Evolutionary conservation across 2,888 invertebrate species (phyloP), one percentile per base, ranked within the genome.

Genomic region (Malacosoma neustria): DNA sequence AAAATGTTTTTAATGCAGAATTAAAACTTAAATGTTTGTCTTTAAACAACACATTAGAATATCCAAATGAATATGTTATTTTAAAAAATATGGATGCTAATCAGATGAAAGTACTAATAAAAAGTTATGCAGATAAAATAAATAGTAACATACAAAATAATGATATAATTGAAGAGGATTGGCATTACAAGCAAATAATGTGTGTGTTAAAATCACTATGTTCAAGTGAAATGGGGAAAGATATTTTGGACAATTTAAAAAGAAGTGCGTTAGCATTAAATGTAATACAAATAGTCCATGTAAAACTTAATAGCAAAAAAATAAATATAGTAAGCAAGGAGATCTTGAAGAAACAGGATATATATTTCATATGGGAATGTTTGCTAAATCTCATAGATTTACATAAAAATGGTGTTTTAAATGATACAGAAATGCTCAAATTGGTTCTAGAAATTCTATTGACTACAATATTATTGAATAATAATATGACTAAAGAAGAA

Each of bases 21-120:
- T 45, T 80, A 13, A 72, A 63, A 49, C 45, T 66, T 6, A 49
- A 61, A 39, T 77, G 80, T 44, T 55, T 82, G 35, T 58, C 60
- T 31, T 43, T 75, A 34, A 70, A 66, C 42, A 54, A 54, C 39
- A 47, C 45, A 30, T 32, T 80, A 5, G 51, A 65, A 9, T 57
- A 75, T 13, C 56, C 73, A 12, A 49, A 50, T 45, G 54, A 71
- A 30, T 36, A 72, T 14, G 45, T 73, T 30, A 54, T 60, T 33
- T 46, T 82, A 37, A 54, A 61, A 32, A 64, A 63, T 37, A 61
- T 65, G 50, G 61, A 67, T 54, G 49, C 56, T 4, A 45, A 29
- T 45, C 70, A 79, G 57, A 72, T 80, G 45, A 61, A 73, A 42
- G 53, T 54, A 34, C 29, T 82, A 14, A 43, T 50, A 33, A 51